Percentiles rank a stretch among this genome's conserved stretches.
Evolutionary conservation across 2,888 invertebrate species (phyloP).

Genomic region (Synanthedon andrenaeformis): DNA sequence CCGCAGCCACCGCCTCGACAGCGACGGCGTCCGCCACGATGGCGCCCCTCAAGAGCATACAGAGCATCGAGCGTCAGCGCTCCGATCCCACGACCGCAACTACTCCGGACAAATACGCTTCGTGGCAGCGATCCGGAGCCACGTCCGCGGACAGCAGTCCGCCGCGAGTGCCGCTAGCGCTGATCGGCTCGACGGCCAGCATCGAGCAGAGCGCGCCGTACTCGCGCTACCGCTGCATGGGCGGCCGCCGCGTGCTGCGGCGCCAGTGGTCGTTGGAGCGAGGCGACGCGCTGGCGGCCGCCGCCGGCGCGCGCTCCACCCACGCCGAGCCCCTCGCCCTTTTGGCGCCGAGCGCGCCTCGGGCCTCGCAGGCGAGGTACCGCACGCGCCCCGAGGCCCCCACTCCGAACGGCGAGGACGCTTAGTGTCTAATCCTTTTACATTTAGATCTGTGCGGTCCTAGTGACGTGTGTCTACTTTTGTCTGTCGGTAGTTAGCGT

Average conservation of each 20-base stretch:
- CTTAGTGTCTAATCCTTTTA: not conserved
- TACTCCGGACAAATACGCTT: slow-evolving; percentile 9
- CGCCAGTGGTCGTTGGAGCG: slow-evolving; percentile 60
- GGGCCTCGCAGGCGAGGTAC: slow-evolving; percentile 21
- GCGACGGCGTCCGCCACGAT: slow-evolving; percentile 10
- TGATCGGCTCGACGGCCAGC: slow-evolving; percentile 25
- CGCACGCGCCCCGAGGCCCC: slow-evolving; percentile 22
- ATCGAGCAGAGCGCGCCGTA: slow-evolving; percentile 80
- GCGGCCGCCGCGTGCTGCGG: slow-evolving; percentile 30
- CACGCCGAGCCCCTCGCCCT: slow-evolving; percentile 8
- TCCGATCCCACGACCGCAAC: slow-evolving; percentile 13
- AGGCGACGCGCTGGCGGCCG: slow-evolving; percentile 40
- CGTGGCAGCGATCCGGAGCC: slow-evolving; percentile 38
- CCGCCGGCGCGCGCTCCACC: slow-evolving; percentile 18
- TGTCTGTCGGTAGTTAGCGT: not conserved
- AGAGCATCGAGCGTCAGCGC: slow-evolving; percentile 11
- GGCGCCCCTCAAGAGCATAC: slow-evolving; percentile 2
- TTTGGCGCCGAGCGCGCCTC: slow-evolving; percentile 13
- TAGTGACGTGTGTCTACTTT: slow-evolving; percentile 1
- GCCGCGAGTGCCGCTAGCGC: slow-evolving; percentile 12
- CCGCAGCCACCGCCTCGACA: slow-evolving; percentile 8
- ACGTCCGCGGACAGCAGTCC: slow-evolving; percentile 47
- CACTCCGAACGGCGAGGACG: slow-evolving; percentile 1
- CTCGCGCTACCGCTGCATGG: slow-evolving; percentile 70
- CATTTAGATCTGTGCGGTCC: slow-evolving; percentile 1